These are phyloP conservation scores for Delia radicum DNA, from an alignment of 1,140 invertebrate genomes.

Conservation along the genomic window DNA sequence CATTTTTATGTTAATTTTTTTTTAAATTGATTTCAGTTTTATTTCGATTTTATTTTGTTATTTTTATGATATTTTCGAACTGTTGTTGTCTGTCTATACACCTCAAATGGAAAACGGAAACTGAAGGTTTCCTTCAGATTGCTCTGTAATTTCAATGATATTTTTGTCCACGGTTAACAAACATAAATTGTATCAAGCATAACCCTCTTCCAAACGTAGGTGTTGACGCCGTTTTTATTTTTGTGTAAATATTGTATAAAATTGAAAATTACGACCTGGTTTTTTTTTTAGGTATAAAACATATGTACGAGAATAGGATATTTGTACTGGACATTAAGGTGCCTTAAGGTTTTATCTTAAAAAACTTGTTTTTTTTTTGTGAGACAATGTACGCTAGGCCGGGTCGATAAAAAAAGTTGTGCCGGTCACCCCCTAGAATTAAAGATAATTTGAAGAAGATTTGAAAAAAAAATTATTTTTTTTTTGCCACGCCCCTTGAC, in stretches of 20 bases:
- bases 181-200: neutral
- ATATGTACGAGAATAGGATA: too few relatives aligned
- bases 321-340: too few relatives aligned
- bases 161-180: neutral
- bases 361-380: too few relatives aligned
- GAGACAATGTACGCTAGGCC: too few relatives aligned
- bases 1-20: neutral
- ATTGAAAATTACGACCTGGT: constrained; percentile 27
- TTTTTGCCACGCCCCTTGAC: too few relatives aligned
- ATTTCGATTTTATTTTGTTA: neutral
- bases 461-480: too few relatives aligned
- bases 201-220: neutral
- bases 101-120: constrained; percentile 14
- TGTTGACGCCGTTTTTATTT: neutral
- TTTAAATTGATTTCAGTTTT: neutral
- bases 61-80: neutral
- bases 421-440: too few relatives aligned
- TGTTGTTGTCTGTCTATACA: constrained; percentile 11
- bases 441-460: too few relatives aligned
- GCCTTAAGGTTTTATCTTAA: too few relatives aligned
- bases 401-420: too few relatives aligned
- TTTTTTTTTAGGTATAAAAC: too few relatives aligned
- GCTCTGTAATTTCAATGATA: neutral
- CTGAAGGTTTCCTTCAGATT: neutral
- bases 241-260: neutral